phyloP scores from a whole-genome alignment of 2,113 vertebrate genomes.

The Tor tambroides region DNA sequence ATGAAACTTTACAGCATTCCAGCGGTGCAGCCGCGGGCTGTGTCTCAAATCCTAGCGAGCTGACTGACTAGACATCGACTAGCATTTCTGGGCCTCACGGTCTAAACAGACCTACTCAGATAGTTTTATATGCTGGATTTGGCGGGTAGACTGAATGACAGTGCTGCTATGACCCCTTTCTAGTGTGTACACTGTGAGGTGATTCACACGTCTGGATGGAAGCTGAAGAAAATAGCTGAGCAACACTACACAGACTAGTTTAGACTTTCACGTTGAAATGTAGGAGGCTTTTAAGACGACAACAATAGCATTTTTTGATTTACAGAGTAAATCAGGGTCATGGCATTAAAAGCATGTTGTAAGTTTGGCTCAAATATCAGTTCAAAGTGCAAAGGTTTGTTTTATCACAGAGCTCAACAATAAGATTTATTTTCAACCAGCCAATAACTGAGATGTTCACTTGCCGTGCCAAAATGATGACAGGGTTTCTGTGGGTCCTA shows the following conservation, averaged over 20 bases:
- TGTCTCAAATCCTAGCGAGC: neutral
- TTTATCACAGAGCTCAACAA: neutral
- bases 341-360: neutral
- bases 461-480: too few relatives aligned
- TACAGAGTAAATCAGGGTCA: neutral
- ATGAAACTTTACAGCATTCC: neutral
- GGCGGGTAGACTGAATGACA: neutral
- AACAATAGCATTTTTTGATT: neutral
- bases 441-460: too few relatives aligned
- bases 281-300: neutral
- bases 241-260: neutral
- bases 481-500: too few relatives aligned
- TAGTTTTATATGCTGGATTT: neutral
- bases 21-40: neutral
- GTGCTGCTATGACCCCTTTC: neutral
- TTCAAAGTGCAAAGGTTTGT: constrained; percentile 18
- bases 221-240: neutral
- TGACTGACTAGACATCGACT: neutral
- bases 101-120: neutral
- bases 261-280: too few relatives aligned
- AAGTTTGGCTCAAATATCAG: neutral
- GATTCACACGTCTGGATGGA: neutral
- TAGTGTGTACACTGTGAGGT: neutral
- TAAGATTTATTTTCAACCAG: neutral
- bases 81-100: neutral